These are phyloP conservation scores for Cremastinae sp. DNA, from an alignment of 2,888 invertebrate species.

Conservation along the genomic window DNA sequence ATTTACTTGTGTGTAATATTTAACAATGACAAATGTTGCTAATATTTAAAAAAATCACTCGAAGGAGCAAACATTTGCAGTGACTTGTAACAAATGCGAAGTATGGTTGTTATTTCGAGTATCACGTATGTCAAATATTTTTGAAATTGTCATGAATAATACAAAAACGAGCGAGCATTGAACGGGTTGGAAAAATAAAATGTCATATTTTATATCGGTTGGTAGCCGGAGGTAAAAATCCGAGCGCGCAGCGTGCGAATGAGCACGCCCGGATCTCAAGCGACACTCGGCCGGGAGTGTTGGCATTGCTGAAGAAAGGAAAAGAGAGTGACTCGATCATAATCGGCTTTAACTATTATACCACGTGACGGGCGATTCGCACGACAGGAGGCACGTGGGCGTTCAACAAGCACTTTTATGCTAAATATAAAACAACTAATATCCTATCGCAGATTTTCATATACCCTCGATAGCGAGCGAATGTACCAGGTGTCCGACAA, in stretches of 20 bases:
- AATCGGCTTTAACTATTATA: constrained; percentile 40
- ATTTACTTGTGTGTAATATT: too few species aligned
- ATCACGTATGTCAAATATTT: too few species aligned
- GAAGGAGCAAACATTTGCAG: too few species aligned
- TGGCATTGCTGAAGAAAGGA: constrained; percentile 42
- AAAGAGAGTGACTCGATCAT: constrained; percentile 49
- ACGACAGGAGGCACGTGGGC: constrained; percentile 52
- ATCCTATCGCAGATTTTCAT: background rate
- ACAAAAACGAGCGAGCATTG: too few species aligned
- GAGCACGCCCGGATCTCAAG: constrained; percentile 45
- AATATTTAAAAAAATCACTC: too few species aligned
- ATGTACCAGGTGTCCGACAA: background rate
- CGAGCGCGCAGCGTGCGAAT: constrained; percentile 39
- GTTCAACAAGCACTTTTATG: constrained; percentile 30
- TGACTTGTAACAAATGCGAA: too few species aligned
- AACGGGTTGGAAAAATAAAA: background rate
- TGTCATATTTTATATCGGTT: constrained; percentile 14
- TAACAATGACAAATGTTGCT: too few species aligned
- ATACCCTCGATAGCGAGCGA: background rate
- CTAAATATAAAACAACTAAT: constrained; percentile 18
- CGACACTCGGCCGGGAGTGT: constrained; percentile 38
- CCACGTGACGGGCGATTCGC: constrained; percentile 44
- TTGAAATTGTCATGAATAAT: too few species aligned
- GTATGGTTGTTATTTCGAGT: too few species aligned
- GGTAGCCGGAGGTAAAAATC: constrained; percentile 7